phyloP scores from a whole-genome alignment of 2,888 invertebrate species.

The Diarsia rubi region DNA sequence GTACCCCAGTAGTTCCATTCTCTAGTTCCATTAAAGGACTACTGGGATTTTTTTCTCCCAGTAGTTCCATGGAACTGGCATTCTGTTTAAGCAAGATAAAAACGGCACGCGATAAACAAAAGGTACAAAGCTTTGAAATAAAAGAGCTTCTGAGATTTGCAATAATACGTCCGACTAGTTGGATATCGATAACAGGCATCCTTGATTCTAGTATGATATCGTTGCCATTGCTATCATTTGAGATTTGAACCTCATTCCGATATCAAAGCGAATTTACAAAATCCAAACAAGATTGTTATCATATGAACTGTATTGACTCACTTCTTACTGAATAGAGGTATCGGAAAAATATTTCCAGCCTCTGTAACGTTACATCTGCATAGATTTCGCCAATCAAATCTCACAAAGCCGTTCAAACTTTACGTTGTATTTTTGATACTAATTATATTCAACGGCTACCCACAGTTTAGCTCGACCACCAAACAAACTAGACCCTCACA shows the following conservation, averaged over 20 bases:
- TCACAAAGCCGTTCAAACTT: conserved; percentile 47
- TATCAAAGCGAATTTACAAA: conserved; percentile 42
- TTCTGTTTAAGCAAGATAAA: no score
- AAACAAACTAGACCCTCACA: conserved; percentile 53
- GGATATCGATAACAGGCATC: conserved; percentile 35
- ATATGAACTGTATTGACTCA: conserved; percentile 39
- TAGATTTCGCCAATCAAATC: conserved; percentile 54
- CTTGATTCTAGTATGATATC: conserved; percentile 27
- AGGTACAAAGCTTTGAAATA: conserved; percentile 17
- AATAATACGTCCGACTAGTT: conserved; percentile 27
- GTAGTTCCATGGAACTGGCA: no score
- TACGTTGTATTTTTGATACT: conserved; percentile 42
- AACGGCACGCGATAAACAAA: conserved; percentile 21
- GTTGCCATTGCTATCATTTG: conserved; percentile 22
- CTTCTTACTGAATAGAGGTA: conserved; percentile 17
- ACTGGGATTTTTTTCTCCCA: no score
- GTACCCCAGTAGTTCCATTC: no score
- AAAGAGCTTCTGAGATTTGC: conserved; percentile 11
- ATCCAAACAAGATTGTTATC: conserved; percentile 30
- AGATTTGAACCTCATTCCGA: conserved; percentile 28
- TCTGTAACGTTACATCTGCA: conserved; percentile 51
- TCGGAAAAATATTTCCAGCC: conserved; percentile 50
- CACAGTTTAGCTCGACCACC: conserved; percentile 35
- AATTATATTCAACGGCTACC: conserved; percentile 36
- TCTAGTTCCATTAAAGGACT: no score